Conservation (phyloP, 2,113 vertebrate species). For the Istiophorus platypterus region DNA sequence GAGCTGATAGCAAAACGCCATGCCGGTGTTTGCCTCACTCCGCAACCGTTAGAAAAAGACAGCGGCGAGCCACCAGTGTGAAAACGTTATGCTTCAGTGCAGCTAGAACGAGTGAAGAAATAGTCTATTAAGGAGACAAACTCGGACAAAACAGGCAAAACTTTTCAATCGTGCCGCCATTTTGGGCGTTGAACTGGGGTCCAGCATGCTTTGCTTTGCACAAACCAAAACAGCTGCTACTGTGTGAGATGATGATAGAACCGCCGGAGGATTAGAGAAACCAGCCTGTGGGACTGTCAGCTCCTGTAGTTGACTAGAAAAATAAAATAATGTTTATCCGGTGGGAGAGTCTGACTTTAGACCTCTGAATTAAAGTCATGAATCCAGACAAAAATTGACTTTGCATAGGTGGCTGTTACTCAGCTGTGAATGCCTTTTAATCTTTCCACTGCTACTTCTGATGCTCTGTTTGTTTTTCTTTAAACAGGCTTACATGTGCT, state of each 20-base stretch:
- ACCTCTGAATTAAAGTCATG: neutral
- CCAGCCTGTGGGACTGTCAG: too few species aligned
- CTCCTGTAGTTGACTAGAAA: too few species aligned
- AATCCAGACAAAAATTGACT: neutral
- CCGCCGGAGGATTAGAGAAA: neutral
- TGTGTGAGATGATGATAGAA: neutral
- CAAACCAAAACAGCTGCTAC: conserved; percentile 62
- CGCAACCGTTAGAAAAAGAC: neutral
- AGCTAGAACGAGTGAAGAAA: neutral
- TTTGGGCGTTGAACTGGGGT: conserved; percentile 90
- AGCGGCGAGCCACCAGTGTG: neutral
- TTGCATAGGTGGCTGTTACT: neutral
- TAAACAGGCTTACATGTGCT: neutral
- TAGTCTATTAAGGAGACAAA: conserved; percentile 59
- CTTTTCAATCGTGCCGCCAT: conserved; percentile 93
- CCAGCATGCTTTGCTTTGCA: conserved; percentile 82
- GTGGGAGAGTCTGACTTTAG: neutral
- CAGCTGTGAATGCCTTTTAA: neutral
- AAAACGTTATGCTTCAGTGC: neutral
- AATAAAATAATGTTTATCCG: neutral
- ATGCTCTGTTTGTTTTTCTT: neutral
- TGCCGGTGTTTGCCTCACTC: conserved; percentile 11
- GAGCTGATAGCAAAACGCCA: conserved; percentile 47
- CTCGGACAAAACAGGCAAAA: conserved; percentile 79
- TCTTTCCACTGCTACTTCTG: neutral